Evolutionary conservation across 2,888 invertebrate genomes (phyloP).

Genomic region (Scotopteryx bipunctaria): DNA sequence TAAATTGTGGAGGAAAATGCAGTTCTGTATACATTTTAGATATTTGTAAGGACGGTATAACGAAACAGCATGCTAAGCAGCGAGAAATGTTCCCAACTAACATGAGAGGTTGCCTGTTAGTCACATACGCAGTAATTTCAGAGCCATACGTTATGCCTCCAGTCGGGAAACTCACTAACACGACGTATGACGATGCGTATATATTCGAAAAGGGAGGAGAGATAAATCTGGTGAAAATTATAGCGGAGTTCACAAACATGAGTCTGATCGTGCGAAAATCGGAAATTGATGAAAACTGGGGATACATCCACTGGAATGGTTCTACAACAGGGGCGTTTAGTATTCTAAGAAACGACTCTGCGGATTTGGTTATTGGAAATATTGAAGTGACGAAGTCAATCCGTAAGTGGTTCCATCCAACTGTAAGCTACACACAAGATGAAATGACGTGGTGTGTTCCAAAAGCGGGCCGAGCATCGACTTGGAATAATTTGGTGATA

Average conservation of each 20-base stretch:
- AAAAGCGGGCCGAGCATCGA: slow-evolving; percentile 66
- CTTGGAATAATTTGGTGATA: slow-evolving; percentile 75
- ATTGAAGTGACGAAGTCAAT: slow-evolving; percentile 73
- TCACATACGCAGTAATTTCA: slow-evolving; percentile 69
- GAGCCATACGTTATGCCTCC: slow-evolving; percentile 79
- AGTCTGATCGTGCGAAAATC: slow-evolving; percentile 67
- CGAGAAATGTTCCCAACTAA: slow-evolving; percentile 68
- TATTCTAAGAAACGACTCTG: slow-evolving; percentile 59
- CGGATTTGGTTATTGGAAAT: slow-evolving; percentile 73
- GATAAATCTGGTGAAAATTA: slow-evolving; percentile 74
- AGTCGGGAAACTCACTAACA: slow-evolving; percentile 48
- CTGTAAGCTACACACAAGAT: slow-evolving; percentile 76
- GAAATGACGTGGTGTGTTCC: slow-evolving; percentile 79
- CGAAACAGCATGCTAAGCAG: slow-evolving; percentile 56
- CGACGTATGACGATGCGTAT: slow-evolving; percentile 61
- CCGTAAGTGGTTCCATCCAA: slow-evolving; percentile 74
- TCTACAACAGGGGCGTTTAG: slow-evolving; percentile 67
- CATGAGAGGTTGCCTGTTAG: slow-evolving; percentile 71
- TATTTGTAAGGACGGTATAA: slow-evolving; percentile 58
- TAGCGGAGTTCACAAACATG: slow-evolving; percentile 76
- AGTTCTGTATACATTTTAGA: slow-evolving; percentile 69
- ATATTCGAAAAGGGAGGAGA: slow-evolving; percentile 71
- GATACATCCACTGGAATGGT: slow-evolving; percentile 61
- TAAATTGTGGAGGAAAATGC: slow-evolving; percentile 72
- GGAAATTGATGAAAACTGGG: slow-evolving; percentile 69